Evolutionary conservation across 2,113 vertebrate species (phyloP).

Genomic region (Cyprinodon brontotheroides): DNA sequence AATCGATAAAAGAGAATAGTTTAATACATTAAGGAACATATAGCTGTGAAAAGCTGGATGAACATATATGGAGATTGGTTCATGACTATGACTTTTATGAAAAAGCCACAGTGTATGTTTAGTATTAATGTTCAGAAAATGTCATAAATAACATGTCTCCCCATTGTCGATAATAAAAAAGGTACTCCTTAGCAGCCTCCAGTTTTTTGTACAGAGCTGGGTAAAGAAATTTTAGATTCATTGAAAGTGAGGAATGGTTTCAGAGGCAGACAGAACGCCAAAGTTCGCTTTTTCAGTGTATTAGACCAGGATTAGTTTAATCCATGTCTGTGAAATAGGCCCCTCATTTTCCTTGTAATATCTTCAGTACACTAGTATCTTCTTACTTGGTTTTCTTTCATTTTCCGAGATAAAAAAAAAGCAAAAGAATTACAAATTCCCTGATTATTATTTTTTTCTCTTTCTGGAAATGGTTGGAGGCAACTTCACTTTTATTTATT

Average conservation of each 20-base stretch:
- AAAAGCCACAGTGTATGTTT: slow-evolving; percentile 28
- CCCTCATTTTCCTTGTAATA: slow-evolving; percentile 49
- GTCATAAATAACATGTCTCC: not conserved
- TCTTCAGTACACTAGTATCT: slow-evolving; percentile 34
- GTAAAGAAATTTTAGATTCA: slow-evolving; percentile 50
- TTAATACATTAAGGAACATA: slow-evolving; percentile 68
- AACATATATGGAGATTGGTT: not conserved
- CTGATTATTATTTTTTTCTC: slow-evolving; percentile 1
- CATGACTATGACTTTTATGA: slow-evolving; percentile 35
- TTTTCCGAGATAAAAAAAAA: slow-evolving; percentile 19
- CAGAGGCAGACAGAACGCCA: slow-evolving; percentile 52
- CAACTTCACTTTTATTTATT: slow-evolving; percentile 20
- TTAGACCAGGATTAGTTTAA: slow-evolving; percentile 70
- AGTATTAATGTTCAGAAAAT: not conserved
- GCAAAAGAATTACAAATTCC: slow-evolving; percentile 26
- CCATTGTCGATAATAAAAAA: slow-evolving; percentile 15
- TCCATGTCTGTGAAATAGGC: slow-evolving; percentile 60
- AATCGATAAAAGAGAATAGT: slow-evolving; percentile 71
- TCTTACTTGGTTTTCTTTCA: slow-evolving; percentile 24
- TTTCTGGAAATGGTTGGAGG: slow-evolving; percentile 23
- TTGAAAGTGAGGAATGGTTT: slow-evolving; percentile 55
- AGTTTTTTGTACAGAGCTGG: slow-evolving; percentile 13
- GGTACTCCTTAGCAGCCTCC: not conserved
- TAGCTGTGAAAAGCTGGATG: slow-evolving; percentile 26
- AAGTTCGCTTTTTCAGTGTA: slow-evolving; percentile 61